Conservation (phyloP, 2,113 vertebrate genomes). For the Strix aluco region DNA sequence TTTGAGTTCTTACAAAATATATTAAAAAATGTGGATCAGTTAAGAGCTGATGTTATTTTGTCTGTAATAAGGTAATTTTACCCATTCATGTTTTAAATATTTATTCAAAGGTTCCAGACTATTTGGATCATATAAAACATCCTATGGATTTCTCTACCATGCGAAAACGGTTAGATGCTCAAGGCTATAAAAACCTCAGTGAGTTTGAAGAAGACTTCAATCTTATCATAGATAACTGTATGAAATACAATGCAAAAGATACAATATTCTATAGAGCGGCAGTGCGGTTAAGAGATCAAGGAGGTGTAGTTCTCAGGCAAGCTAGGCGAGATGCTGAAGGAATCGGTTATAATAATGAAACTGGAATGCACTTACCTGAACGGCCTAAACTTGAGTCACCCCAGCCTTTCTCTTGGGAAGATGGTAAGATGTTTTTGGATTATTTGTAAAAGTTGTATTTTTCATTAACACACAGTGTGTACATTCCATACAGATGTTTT, state of each 20-base stretch:
- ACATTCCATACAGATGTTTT: background rate
- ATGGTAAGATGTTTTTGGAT: conserved; percentile 80
- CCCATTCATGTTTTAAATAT: background rate
- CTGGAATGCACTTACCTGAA: conserved; percentile 89
- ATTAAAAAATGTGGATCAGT: background rate
- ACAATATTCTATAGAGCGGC: conserved; percentile 95
- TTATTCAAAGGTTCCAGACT: conserved; percentile 91
- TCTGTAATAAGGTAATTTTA: background rate
- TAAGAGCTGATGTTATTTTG: background rate
- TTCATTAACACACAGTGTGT: background rate
- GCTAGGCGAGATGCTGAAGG: conserved; percentile 84
- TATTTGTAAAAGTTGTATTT: background rate
- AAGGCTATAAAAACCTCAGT: conserved; percentile 87
- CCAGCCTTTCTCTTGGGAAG: conserved; percentile 91
- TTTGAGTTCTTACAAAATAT: background rate
- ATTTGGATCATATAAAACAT: conserved; percentile 91
- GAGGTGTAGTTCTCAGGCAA: conserved; percentile 90
- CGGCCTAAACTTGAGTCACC: conserved; percentile 82
- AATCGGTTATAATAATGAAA: conserved; percentile 88
- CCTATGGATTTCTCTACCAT: conserved; percentile 99
- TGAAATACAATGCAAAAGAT: conserved; percentile 98
- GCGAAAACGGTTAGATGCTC: conserved; percentile 86
- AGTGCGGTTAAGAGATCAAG: conserved; percentile 91
- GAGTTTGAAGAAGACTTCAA: conserved; percentile 94
- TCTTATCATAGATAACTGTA: conserved; percentile 93